Conservation (phyloP, 1,140 invertebrate genomes). For the Armadillidium nasatum region DNA sequence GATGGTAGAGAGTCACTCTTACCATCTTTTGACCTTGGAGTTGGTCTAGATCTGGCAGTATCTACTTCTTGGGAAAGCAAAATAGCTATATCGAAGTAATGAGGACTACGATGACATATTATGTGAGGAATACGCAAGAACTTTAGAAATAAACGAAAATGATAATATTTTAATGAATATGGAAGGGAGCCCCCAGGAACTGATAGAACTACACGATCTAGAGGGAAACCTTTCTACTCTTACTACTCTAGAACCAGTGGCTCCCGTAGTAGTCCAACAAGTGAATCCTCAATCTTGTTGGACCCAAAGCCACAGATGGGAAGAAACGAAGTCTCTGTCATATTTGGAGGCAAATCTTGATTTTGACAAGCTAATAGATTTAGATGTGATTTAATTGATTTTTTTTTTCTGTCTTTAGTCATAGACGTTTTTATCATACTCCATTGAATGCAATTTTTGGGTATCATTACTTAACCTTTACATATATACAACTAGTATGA, state of each 20-base stretch:
- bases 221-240: slow-evolving; percentile 5
- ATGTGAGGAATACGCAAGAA: not conserved
- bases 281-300: slow-evolving; percentile 35
- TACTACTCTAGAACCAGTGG: slow-evolving; percentile 32
- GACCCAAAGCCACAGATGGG: slow-evolving; percentile 40
- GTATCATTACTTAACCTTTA: not conserved
- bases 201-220: not conserved
- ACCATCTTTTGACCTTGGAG: slow-evolving; percentile 30
- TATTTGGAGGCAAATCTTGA: slow-evolving; percentile 44
- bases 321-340: slow-evolving; percentile 40
- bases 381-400: slow-evolving; percentile 34
- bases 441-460: not conserved
- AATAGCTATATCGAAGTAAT: slow-evolving; percentile 23
- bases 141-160: slow-evolving; percentile 3
- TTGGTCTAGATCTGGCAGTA: not conserved
- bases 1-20: slow-evolving; percentile 38
- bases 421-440: not conserved
- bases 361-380: slow-evolving; percentile 45
- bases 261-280: slow-evolving; percentile 37
- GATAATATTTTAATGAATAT: not conserved
- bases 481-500: not conserved
- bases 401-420: too few relatives aligned
- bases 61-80: slow-evolving; percentile 28
- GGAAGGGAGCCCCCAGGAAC: slow-evolving; percentile 16
- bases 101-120: slow-evolving; percentile 12